These are phyloP conservation scores for Dryoscopus gambensis DNA, from an alignment of 2,113 vertebrate genomes.

Conservation along the genomic window DNA sequence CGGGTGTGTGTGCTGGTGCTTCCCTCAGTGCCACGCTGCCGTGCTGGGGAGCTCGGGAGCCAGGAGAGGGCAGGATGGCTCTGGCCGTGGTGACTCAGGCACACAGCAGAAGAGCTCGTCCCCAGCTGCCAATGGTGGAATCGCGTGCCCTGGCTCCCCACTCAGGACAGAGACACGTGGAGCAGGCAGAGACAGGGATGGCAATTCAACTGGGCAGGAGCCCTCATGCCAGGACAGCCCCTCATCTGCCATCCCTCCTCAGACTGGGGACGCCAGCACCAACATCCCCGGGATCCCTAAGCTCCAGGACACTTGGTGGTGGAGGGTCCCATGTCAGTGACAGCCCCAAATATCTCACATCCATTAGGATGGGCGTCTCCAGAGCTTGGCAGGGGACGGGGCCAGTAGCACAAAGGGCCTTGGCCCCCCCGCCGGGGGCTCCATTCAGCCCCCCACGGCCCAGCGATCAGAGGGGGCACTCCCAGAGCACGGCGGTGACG, in stretches of 20 bases:
- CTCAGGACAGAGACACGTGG: neutral
- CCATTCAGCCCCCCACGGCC: neutral
- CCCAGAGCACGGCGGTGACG: neutral
- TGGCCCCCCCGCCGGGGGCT: fast-evolving
- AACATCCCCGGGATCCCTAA: neutral
- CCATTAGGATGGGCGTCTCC: neutral
- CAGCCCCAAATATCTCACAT: neutral
- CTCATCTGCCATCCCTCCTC: neutral
- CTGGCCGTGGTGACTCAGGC: neutral
- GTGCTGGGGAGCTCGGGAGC: neutral
- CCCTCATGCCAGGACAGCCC: neutral
- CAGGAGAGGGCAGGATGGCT: neutral
- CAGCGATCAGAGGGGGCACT: slow-evolving; percentile 45
- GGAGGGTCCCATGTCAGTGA: neutral
- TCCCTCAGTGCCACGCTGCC: fast-evolving
- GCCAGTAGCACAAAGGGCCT: neutral
- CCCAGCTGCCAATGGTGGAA: neutral
- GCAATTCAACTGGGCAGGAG: neutral
- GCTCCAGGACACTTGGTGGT: fast-evolving
- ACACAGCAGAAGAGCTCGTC: neutral
- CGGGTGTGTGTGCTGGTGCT: neutral
- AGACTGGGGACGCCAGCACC: fast-evolving
- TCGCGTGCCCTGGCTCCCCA: neutral
- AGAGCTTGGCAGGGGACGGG: neutral
- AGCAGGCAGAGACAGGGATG: neutral